A percentile compares a stretch with the other conserved stretches of the same genome.
phyloP scores from a whole-genome alignment of 2,113 vertebrate genomes.

The Scalopus aquaticus region DNA sequence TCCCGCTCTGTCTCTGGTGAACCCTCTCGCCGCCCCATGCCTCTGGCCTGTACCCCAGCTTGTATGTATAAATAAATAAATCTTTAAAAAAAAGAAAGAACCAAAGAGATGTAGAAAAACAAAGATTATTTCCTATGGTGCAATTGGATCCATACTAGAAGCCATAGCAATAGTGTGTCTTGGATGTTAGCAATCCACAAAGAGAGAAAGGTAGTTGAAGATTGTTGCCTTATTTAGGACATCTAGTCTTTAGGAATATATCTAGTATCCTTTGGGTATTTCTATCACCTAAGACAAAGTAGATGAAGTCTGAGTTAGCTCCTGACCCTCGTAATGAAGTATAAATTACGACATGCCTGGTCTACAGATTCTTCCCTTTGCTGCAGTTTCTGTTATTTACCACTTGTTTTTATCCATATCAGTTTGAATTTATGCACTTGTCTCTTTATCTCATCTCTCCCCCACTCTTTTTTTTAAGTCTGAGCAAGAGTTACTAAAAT shows the following conservation, averaged over 20 bases:
- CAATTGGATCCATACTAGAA: background rate
- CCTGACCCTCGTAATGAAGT: background rate
- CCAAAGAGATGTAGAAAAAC: background rate
- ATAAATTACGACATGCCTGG: background rate
- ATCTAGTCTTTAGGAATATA: background rate
- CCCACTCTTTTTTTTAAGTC: background rate
- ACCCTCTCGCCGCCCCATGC: too few species aligned
- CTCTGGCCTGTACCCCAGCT: too few species aligned
- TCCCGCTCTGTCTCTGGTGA: too few species aligned
- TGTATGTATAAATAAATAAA: too few species aligned
- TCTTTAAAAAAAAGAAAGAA: too few species aligned
- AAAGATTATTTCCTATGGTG: constrained; percentile 11
- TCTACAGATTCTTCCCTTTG: background rate
- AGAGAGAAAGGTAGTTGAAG: background rate
- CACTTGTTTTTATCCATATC: background rate
- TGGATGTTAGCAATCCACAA: background rate
- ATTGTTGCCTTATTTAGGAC: background rate
- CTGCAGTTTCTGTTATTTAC: background rate
- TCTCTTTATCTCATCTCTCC: background rate
- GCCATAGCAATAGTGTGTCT: background rate
- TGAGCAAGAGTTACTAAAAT: constrained; percentile 53
- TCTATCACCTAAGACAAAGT: background rate
- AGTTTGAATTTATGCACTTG: background rate
- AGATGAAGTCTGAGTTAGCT: background rate
- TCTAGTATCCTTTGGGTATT: background rate